Evolutionary conservation across 2,888 invertebrate genomes (phyloP), one percentile per base, ranked within the genome.

Genomic region (Uropetala carovei): DNA sequence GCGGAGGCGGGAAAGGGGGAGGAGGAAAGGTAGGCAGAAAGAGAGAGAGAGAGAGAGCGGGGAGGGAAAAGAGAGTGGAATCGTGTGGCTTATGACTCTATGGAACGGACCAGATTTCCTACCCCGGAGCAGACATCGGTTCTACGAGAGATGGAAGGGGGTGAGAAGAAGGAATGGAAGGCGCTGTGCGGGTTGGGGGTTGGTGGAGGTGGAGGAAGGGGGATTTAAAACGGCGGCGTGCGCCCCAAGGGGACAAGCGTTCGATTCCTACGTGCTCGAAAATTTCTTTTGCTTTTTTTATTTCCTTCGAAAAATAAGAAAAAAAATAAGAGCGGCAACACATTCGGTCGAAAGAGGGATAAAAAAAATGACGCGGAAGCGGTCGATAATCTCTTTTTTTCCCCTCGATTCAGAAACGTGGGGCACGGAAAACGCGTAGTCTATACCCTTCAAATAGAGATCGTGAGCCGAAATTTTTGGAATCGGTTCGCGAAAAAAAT

Each of bases 1-100:
- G 5, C 43, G 43, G 43, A 5, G 83, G 16, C 18, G 82, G 83
- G 56, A n/a, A n/a, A 75, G 4, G 43, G 82, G 16, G 14, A 14
- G 85, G 86, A 27, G 22, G 59, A 13, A 60, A 22, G 68, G 68
- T 43, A 43, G 83, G 16, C n/a, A 56, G 83, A 18, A n/a, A 75
- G 27, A 18, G 43, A 43, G 56, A 83, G 83, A 83, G 83, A 11
- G 83, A 57, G 43, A n/a, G 56, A 57, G 57, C 43, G 57, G 18
- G 83, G 83, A 18, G 13, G 82, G 14, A 85, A 85, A 27, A 27
- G 86, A 10, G 18, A 27, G 60, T 59, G 14, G 86, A 86, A 59
- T 86, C 86, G 86, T 86, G 86, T 86, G 86, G 59, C 60, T 58
- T 85, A 85, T 85, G 85, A 57, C 85, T 58, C 22, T 57, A 16